Percentiles rank a stretch among this genome's conserved stretches.
phyloP scores from a whole-genome alignment of 1,140 invertebrate genomes.

The Dysdera silvatica region DNA sequence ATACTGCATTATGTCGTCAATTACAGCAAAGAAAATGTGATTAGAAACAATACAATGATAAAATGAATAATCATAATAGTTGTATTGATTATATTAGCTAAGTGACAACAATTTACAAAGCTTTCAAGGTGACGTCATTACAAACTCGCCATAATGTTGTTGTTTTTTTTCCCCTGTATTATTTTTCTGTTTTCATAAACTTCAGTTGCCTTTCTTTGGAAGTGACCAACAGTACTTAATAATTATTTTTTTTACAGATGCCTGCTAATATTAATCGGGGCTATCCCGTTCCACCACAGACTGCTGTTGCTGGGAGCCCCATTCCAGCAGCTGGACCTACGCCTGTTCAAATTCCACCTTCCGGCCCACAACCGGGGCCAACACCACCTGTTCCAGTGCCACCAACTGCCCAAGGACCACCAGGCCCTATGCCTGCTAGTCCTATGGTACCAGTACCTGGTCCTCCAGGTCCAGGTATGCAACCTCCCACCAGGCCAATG shows the following conservation, averaged over 20 bases:
- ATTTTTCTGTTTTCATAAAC: too few relatives aligned
- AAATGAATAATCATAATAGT: too few relatives aligned
- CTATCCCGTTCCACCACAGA: constrained; percentile 16
- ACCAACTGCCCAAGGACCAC: constrained; percentile 51
- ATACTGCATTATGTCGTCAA: too few relatives aligned
- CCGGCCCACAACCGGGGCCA: background rate
- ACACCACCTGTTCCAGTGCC: constrained; percentile 41
- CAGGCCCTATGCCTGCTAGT: constrained; percentile 49
- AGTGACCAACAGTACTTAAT: too few relatives aligned
- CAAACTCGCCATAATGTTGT: too few relatives aligned
- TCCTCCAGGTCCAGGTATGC: constrained; percentile 51
- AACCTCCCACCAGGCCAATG: constrained; percentile 40
- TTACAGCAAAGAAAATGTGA: too few relatives aligned
- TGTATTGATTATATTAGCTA: too few relatives aligned
- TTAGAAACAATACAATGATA: too few relatives aligned
- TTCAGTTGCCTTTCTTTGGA: too few relatives aligned
- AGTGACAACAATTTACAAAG: too few relatives aligned
- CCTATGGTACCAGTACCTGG: constrained; percentile 54
- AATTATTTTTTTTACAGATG: constrained; percentile 3
- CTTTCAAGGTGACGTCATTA: too few relatives aligned
- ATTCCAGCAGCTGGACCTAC: background rate
- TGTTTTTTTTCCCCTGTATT: too few relatives aligned
- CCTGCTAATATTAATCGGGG: constrained; percentile 24
- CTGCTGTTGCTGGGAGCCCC: background rate
- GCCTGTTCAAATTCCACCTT: constrained; percentile 1